Percentiles rank a stretch among this genome's conserved stretches.
Conservation (phyloP, 2,888 invertebrate species). For the Bugula neritina region DNA sequence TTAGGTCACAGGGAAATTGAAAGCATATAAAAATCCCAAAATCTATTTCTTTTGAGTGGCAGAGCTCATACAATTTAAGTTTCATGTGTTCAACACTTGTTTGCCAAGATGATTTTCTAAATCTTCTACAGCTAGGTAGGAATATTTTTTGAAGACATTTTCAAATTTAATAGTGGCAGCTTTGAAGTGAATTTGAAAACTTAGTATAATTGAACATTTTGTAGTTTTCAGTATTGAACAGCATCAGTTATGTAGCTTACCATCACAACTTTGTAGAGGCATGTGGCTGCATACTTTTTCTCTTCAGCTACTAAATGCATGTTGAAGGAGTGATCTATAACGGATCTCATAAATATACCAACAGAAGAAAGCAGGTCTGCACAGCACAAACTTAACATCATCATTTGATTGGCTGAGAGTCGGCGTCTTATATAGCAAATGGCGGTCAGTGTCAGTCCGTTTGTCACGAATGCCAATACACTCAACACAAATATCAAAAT, state of each 20-base stretch:
- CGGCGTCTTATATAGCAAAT: slow-evolving; percentile 16
- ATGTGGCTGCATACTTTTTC: neutral
- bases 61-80: too few species aligned
- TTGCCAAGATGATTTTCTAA: too few species aligned
- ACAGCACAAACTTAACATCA: slow-evolving; percentile 31
- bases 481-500: slow-evolving; percentile 17
- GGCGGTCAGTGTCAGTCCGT: neutral
- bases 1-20: too few species aligned
- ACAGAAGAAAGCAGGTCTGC: slow-evolving; percentile 31
- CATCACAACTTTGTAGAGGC: neutral
- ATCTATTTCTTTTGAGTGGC: too few species aligned
- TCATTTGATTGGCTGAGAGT: slow-evolving; percentile 30
- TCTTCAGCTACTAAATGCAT: neutral
- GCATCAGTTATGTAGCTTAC: neutral
- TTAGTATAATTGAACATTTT: neutral
- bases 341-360: slow-evolving; percentile 24
- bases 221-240: too few species aligned
- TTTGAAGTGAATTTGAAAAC: neutral
- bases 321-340: neutral
- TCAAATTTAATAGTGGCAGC: too few species aligned
- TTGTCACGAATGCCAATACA: neutral
- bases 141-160: too few species aligned
- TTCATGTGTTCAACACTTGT: too few species aligned
- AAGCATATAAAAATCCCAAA: too few species aligned
- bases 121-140: too few species aligned